phyloP scores from a whole-genome alignment of 2,888 invertebrate species.

The Drosophila hawaiiensis region DNA sequence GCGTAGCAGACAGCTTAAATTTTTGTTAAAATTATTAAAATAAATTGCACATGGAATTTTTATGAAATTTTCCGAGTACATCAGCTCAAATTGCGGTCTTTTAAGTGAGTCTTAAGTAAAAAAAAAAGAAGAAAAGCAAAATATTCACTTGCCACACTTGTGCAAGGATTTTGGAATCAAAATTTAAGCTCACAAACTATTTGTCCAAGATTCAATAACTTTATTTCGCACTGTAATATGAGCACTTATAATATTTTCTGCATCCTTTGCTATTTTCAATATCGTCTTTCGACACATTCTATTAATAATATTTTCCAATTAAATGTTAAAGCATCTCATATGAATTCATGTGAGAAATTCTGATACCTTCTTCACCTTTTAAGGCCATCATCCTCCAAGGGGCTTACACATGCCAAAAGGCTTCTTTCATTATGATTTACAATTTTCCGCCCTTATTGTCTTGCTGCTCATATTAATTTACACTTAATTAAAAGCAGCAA shows the following conservation, averaged over 20 bases:
- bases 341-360: neutral
- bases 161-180: neutral
- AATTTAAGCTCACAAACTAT: neutral
- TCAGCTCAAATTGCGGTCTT: slow-evolving; percentile 6
- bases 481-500: slow-evolving; percentile 61
- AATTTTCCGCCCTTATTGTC: slow-evolving; percentile 25
- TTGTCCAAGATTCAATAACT: neutral
- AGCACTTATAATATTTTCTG: neutral
- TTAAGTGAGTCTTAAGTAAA: slow-evolving; percentile 6
- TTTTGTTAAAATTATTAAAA: slow-evolving; percentile 41
- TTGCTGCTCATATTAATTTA: slow-evolving; percentile 53
- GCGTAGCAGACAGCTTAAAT: slow-evolving; percentile 37
- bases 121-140: neutral
- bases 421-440: slow-evolving; percentile 35
- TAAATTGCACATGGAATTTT: slow-evolving; percentile 35
- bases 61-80: slow-evolving; percentile 24
- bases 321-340: neutral
- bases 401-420: slow-evolving; percentile 13
- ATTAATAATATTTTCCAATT: neutral
- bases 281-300: neutral
- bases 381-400: neutral
- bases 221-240: neutral
- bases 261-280: neutral
- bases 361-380: neutral
- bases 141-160: neutral